A percentile compares a stretch with the other conserved stretches of the same genome.
Conservation (phyloP, 2,888 invertebrate species). For the Noctuana brunneofusca region DNA sequence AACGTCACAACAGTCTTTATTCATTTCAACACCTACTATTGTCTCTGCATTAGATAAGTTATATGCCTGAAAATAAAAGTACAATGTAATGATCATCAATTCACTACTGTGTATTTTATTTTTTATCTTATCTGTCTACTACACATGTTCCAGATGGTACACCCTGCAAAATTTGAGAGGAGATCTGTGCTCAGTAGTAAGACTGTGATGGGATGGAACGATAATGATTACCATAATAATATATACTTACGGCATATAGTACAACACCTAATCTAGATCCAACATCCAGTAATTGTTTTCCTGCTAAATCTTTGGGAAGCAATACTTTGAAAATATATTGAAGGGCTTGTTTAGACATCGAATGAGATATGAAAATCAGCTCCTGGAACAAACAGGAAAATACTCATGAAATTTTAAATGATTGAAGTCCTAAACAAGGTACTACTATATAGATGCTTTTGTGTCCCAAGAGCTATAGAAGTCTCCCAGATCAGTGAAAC, state of each 20-base stretch:
- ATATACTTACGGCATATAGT: slow-evolving; percentile 84
- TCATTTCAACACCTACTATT: slow-evolving; percentile 88
- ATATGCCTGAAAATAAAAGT: slow-evolving; percentile 79
- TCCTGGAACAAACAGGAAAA: slow-evolving; percentile 65
- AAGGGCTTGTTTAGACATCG: slow-evolving; percentile 83
- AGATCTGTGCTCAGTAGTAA: too few relatives aligned
- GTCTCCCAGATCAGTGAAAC: too few relatives aligned
- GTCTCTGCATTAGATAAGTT: slow-evolving; percentile 80
- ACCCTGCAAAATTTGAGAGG: too few relatives aligned
- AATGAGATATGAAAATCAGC: slow-evolving; percentile 85
- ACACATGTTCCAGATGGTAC: too few relatives aligned
- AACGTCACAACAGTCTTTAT: slow-evolving; percentile 84
- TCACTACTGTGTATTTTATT: too few relatives aligned
- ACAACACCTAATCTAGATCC: slow-evolving; percentile 88
- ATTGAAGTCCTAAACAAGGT: too few relatives aligned
- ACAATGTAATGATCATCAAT: background rate
- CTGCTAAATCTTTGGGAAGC: slow-evolving; percentile 82
- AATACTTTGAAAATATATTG: slow-evolving; percentile 85
- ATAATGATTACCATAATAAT: background rate
- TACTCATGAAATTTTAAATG: too few relatives aligned
- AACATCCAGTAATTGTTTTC: slow-evolving; percentile 85
- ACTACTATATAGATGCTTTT: background rate
- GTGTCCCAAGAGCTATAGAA: too few relatives aligned
- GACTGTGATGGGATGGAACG: too few relatives aligned
- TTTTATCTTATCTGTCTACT: too few relatives aligned